Evolutionary conservation across 2,797 vertebrate species (phyloP), one percentile per base, ranked within the genome.

Genomic region (Prunella strophiata): DNA sequence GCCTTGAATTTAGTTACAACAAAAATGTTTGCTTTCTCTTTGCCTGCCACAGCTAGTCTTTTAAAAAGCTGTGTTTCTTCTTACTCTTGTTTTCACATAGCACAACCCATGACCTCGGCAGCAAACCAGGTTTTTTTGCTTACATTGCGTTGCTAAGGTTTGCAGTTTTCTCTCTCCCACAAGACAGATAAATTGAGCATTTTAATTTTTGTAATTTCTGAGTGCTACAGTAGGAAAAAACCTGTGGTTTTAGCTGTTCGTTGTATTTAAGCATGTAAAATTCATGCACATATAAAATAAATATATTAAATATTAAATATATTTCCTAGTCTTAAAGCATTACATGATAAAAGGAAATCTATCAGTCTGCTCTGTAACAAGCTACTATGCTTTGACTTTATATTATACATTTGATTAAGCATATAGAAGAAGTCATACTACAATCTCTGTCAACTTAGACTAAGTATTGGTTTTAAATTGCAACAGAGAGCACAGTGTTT

Each of bases 111-210:
- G 75, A 93, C 65, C 93, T 95, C 1, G 79, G 93, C 95, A 66
- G 5, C 32, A 73, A 88, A 85, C 92, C 96, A 95, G 66, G 40
- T 11, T 83, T 63, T 94, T 85, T 65, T 89, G 92, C 93, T 95
- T 91, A 84, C 48, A 11, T 26, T 85, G 85, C 25, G 32, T 72
- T 96, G 84, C 72, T 79, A 75, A 77, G 65, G 29, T 68, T 85
- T 89, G 65, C 68, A 29, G 43, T 85, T 94, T 68, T 42, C 40
- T 80, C 47, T n/a, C n/a, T 96, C 84, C 65, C 72, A 72, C 42
- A 70, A 82, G 87, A 58, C 15, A 78, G 62, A 95, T 19, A 81
- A 76, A 73, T 1, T 21, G 29, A 21, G 34, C 21, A 10, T 61
- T 85, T 57, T 72, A 16, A 52, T 36, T 51, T 77, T 47, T 52